Evolutionary conservation across 2,113 vertebrate genomes (phyloP), one percentile per base, ranked within the genome.

Genomic region (Scomber scombrus): DNA sequence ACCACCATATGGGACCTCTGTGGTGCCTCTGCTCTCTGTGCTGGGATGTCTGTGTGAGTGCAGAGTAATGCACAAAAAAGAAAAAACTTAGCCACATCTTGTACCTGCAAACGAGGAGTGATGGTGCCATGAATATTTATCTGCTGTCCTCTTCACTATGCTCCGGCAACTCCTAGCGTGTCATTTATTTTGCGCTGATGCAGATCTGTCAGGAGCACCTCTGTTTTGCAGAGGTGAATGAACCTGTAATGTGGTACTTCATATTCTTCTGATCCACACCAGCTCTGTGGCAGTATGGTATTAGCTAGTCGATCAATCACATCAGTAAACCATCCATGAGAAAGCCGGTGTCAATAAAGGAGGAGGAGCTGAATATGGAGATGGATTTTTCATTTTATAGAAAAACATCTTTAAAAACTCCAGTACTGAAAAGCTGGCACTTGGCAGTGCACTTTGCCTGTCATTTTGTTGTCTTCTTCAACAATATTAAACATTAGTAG

Each of bases 71-170:
- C 43, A 65, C 49, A 23, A 31, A 31, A 49, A 47, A 65, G 23
- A 51, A 18, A 29, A 49, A 9, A 64, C 15, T 5, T 29, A 0
- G 19, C 67, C 56, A 34, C 34, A 5, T 76, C 70, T 58, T 67
- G 62, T 79, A 66, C 65, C 68, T 80, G 69, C 57, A 75, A 85
- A 82, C 45, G 43, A 85, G 67, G 69, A 85, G 56, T 66, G 83
- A 82, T 86, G 15, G 49, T 14, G 1, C 54, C 34, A 74, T 89
- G 82, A 91, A 91, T 85, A 87, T 89, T 60, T 81, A 89, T 86
- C 63, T 1, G 66, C 56, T 47, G 34, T 60, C 70, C 31, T 67
- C 56, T 13, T 80, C 58, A 26, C 71, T 68, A 6, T 0, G 12
- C 76, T 71, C 68, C 74, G 49, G 31, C 74, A 75, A 23, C 31